Base-by-base conservation (phyloP, 2,113 vertebrate species). In the Pithys albifrons region DNA sequence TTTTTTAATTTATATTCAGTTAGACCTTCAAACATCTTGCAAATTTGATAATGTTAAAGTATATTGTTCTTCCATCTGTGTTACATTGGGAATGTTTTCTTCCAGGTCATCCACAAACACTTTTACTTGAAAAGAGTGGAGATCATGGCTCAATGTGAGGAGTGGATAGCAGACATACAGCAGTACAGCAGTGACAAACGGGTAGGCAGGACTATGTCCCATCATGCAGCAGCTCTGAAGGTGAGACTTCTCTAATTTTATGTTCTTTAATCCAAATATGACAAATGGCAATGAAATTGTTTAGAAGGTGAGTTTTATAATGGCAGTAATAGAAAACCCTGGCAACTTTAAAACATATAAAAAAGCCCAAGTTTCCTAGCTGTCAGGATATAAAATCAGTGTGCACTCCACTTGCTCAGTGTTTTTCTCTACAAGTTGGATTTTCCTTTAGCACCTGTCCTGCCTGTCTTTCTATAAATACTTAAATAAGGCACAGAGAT, bases 111-210 rank as follows among this genome's bases (percentile, higher is more conserved):
- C 97, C 99, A 99, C 97, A 99, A 99, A 97, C 99, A 99, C 95
- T 99, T 99, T 97, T 99, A 99, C 98, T 98, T 99, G 98, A 99
- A 99, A 97, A 98, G 99, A 87, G 98, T 98, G 7, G 99, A 99
- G 98, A 99, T 99, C 96, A 99, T 99, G 99, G 98, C 98, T 75
- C 99, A 99, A 97, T 99, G 99, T 92, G 99, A 99, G 93, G 99
- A 99, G 91, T 99, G 99, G 99, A 99, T 99, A 94, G 98, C 99
- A 19, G 99, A 99, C 97, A 99, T 99, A 93, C 99, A 99, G 97
- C 99, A 99, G 97, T 99, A 99, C 97, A 99, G 99, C 98, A 99
- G 99, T 20, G 99, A 99, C 95, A 99, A 99, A 96, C 97, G 99
- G 73, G 99, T 99, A 10, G 99, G 99, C 88, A 98, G 99, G 94